These are phyloP conservation scores for Phortica magna DNA, from an alignment of 2,888 invertebrate species.

Conservation along the genomic window DNA sequence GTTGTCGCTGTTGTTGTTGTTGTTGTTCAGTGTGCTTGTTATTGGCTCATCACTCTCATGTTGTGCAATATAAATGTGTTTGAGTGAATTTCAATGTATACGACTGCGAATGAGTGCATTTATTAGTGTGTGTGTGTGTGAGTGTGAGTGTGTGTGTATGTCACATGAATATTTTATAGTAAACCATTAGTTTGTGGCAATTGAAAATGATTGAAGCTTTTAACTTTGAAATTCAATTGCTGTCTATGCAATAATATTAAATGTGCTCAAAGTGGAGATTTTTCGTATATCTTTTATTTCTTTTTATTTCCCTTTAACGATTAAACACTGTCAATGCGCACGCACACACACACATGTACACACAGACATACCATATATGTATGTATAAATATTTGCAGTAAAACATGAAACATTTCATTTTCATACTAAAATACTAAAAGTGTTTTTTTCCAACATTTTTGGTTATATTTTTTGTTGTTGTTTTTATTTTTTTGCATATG, in stretches of 20 bases:
- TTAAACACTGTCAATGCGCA: neutral
- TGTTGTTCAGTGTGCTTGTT: neutral
- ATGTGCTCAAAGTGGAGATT: neutral
- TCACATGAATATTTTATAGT: constrained; percentile 70
- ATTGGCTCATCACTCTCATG: constrained; percentile 57
- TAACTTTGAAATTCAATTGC: constrained; percentile 70
- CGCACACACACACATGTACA: neutral
- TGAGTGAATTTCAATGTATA: constrained; percentile 6
- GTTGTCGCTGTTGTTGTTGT: neutral
- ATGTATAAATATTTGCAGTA: neutral
- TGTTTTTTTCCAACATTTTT: constrained; percentile 32
- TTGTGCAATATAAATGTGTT: constrained; percentile 7
- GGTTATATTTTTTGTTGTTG: constrained; percentile 22
- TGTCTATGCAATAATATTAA: constrained; percentile 45
- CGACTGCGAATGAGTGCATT: constrained; percentile 22
- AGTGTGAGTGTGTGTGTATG: constrained; percentile 44
- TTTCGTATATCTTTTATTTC: neutral
- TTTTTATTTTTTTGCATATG: constrained; percentile 14
- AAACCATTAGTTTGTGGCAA: constrained; percentile 71
- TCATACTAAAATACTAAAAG: constrained; percentile 41
- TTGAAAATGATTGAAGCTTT: constrained; percentile 73
- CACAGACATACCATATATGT: neutral
- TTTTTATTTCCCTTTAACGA: constrained; percentile 9
- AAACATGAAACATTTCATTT: constrained; percentile 60
- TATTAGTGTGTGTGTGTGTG: constrained; percentile 45